Conservation (phyloP, 2,113 vertebrate genomes). For the Zosterops hypoxanthus region DNA sequence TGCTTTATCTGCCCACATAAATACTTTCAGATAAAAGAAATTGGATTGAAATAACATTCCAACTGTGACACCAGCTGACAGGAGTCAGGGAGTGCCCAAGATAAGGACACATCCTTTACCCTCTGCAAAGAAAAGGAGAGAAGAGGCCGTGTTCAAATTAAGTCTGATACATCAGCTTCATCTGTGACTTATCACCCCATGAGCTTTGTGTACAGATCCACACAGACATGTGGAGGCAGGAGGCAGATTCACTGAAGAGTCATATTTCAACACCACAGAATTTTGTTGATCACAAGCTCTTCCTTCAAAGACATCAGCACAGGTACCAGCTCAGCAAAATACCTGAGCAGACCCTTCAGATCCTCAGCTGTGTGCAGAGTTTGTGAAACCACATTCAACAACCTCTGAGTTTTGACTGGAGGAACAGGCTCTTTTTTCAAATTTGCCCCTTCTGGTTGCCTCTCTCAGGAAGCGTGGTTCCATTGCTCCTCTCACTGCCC, state of each 20-base stretch:
- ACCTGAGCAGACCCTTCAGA: neutral
- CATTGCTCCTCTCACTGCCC: neutral
- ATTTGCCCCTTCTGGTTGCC: neutral
- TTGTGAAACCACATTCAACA: neutral
- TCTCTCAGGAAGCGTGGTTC: neutral
- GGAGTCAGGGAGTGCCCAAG: constrained; percentile 6
- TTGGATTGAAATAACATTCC: constrained; percentile 27
- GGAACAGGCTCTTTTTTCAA: neutral
- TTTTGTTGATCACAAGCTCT: neutral
- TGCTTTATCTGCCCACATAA: constrained; percentile 30
- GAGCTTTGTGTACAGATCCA: neutral
- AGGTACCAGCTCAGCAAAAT: neutral
- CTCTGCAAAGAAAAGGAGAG: neutral
- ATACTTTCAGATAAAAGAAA: constrained; percentile 43
- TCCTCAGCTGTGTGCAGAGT: neutral
- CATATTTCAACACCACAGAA: neutral
- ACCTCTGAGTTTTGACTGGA: neutral
- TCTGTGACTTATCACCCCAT: neutral
- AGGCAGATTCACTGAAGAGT: neutral
- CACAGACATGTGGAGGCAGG: neutral
- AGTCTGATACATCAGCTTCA: neutral
- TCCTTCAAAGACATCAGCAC: neutral
- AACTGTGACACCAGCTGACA: constrained; percentile 8
- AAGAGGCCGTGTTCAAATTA: neutral
- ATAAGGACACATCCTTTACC: neutral